phyloP scores from a whole-genome alignment of 2,797 vertebrate species.

The Uromys caudimaculatus region DNA sequence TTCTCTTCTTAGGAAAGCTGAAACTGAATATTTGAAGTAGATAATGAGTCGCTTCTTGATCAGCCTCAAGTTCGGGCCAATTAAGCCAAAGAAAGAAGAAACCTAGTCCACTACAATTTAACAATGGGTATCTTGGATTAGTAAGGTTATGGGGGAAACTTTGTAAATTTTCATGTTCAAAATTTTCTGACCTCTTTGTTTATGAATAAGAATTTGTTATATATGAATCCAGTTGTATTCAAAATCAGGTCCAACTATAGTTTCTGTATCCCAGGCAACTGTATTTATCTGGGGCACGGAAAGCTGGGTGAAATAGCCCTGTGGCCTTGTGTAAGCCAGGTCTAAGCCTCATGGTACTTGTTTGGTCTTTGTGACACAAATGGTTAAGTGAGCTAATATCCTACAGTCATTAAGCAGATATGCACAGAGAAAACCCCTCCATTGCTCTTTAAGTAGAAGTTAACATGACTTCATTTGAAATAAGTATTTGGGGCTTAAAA shows the following conservation, averaged over 20 bases:
- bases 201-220: background rate
- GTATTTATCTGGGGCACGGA: background rate
- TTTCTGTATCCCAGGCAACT: background rate
- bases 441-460: background rate
- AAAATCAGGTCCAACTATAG: background rate
- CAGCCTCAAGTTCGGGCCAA: background rate
- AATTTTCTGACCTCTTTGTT: background rate
- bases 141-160: background rate
- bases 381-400: background rate
- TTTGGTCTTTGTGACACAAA: background rate
- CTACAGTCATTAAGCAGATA: background rate
- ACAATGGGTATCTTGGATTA: background rate
- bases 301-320: background rate
- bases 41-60: background rate
- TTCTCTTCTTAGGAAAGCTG: background rate
- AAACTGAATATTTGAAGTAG: slow-evolving; percentile 16
- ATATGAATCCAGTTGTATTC: background rate
- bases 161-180: background rate
- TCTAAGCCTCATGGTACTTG: background rate
- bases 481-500: background rate
- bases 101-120: background rate
- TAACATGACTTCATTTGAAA: background rate
- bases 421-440: background rate
- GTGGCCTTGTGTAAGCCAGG: background rate
- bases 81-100: background rate